phyloP scores from a whole-genome alignment of 2,797 vertebrate species.

The Melanotaenia pygmaea region DNA sequence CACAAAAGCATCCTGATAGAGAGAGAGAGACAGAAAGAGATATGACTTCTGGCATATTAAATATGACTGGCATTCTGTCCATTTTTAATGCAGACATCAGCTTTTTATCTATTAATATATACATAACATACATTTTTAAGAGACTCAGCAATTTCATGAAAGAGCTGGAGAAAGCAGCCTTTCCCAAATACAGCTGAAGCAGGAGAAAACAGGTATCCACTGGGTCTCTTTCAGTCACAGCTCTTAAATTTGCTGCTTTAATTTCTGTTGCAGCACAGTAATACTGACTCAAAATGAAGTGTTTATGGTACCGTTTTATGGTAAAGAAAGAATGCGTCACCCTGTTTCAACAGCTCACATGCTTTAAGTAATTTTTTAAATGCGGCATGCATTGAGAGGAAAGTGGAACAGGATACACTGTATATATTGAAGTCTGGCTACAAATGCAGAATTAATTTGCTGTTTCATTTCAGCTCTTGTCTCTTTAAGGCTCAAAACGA shows the following conservation, averaged over 20 bases:
- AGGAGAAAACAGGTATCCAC: not conserved
- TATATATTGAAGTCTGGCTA: not conserved
- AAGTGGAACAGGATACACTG: not conserved
- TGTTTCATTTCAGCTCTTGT: not conserved
- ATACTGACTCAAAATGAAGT: not conserved
- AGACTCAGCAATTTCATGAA: not conserved
- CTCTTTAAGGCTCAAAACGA: not conserved
- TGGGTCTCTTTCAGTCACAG: not conserved
- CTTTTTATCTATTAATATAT: not conserved
- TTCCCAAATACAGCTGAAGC: not conserved
- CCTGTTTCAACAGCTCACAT: not conserved
- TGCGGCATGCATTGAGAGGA: not conserved
- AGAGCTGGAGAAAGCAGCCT: not conserved
- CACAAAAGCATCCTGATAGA: constrained; percentile 93
- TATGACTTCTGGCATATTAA: constrained; percentile 3
- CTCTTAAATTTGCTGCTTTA: constrained; percentile 1
- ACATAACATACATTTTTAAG: not conserved
- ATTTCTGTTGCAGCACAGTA: not conserved
- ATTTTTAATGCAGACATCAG: not conserved
- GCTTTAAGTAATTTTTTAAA: not conserved
- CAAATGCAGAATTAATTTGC: not conserved
- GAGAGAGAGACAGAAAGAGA: constrained; percentile 15
- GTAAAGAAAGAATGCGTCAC: not conserved
- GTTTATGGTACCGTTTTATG: not conserved
- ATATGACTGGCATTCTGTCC: not conserved